phyloP scores from a whole-genome alignment of 2,113 vertebrate species.

The Empidonax traillii region DNA sequence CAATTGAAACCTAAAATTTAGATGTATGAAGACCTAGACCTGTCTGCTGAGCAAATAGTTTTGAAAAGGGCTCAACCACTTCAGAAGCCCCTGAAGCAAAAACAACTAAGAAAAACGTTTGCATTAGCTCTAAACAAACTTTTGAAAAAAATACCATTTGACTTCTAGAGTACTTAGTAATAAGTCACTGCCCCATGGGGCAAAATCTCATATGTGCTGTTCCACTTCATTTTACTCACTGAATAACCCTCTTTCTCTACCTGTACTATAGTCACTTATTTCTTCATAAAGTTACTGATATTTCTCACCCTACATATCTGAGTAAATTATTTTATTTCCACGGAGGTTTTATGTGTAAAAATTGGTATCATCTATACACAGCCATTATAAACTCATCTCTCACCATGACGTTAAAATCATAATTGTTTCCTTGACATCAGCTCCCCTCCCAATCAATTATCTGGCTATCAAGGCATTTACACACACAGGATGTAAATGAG shows the following conservation, averaged over 20 bases:
- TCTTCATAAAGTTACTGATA: neutral
- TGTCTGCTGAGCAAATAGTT: neutral
- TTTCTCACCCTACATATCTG: neutral
- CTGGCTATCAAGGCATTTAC: neutral
- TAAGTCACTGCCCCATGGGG: neutral
- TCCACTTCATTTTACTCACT: neutral
- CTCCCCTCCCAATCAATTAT: neutral
- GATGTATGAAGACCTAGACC: neutral
- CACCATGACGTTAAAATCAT: neutral
- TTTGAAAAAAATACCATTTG: neutral
- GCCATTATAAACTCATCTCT: neutral
- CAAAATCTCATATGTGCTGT: neutral
- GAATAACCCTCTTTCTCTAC: neutral
- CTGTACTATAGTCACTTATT: neutral
- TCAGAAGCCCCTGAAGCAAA: neutral
- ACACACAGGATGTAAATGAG: neutral
- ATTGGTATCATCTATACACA: neutral
- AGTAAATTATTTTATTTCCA: neutral
- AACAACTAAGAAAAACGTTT: neutral
- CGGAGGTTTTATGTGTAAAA: neutral
- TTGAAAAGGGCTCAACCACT: neutral
- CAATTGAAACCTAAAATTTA: neutral
- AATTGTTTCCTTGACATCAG: neutral
- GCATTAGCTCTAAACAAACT: neutral
- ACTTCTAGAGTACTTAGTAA: neutral